Evolutionary conservation across 37 sponge, comb jelly and placozoan genomes (phyloP).

Genomic region (Aplysina aerophoba): DNA sequence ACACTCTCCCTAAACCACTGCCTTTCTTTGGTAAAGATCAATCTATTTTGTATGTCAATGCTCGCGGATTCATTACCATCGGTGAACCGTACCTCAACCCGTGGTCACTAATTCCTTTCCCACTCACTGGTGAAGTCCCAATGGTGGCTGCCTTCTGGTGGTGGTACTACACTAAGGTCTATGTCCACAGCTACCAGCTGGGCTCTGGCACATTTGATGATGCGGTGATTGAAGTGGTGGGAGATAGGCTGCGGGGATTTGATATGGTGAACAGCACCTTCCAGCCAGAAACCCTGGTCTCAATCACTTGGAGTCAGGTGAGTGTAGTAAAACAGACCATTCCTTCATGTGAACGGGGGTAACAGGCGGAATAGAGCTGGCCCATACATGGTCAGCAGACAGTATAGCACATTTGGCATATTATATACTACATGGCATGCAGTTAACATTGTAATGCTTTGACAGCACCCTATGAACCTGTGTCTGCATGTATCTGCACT

Average conservation of each 20-base stretch:
- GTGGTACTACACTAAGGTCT: slow-evolving; percentile 7
- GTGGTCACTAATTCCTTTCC: not conserved
- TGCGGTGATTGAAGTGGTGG: not conserved
- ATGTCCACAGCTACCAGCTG: not conserved
- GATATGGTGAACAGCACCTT: not conserved
- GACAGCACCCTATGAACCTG: too few relatives aligned
- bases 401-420: too few relatives aligned
- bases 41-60: not conserved
- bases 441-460: too few relatives aligned
- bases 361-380: too few relatives aligned
- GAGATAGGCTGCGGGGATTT: not conserved
- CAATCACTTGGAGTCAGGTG: slow-evolving; percentile 1
- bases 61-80: not conserved
- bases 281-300: not conserved
- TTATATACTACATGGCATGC: too few relatives aligned
- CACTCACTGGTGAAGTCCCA: slow-evolving; percentile 7
- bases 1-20: not conserved
- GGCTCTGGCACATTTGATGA: not conserved
- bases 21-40: slow-evolving; percentile 1
- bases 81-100: slow-evolving; percentile 7
- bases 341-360: too few relatives aligned
- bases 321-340: not conserved
- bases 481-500: not conserved
- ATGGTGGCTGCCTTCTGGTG: slow-evolving; percentile 30
- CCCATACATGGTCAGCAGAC: too few relatives aligned